Evolutionary conservation across 1,140 invertebrate species (phyloP).

Genomic region (Papilio polyxenes): DNA sequence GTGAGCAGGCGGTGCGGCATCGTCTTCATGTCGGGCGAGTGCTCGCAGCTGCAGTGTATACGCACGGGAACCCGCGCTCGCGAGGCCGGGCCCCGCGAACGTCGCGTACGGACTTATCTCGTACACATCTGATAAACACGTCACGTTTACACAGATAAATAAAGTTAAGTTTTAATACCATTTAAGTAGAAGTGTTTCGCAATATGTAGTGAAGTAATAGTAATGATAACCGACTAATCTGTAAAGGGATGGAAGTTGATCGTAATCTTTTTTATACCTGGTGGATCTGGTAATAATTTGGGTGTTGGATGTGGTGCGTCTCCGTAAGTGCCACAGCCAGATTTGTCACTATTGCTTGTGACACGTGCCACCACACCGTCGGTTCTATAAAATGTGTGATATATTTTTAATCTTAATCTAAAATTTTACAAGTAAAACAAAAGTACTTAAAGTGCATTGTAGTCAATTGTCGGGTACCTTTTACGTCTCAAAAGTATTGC

Average conservation of each 20-base stretch:
- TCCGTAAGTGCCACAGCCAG: constrained; percentile 66
- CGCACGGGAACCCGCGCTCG: constrained; percentile 59
- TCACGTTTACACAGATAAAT: neutral
- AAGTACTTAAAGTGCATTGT: neutral
- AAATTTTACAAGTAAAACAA: neutral
- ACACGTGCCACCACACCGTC: constrained; percentile 66
- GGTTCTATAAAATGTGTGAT: constrained; percentile 45
- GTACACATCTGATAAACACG: constrained; percentile 60
- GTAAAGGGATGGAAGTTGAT: constrained; percentile 32
- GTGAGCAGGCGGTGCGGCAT: constrained; percentile 65
- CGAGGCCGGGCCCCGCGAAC: constrained; percentile 59
- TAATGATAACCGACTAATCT: neutral
- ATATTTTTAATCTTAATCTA: neutral
- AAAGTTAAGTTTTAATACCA: neutral
- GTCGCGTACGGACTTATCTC: constrained; percentile 78
- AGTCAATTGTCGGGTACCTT: constrained; percentile 51
- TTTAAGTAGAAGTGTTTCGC: neutral
- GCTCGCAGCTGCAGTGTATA: constrained; percentile 73
- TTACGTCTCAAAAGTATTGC: constrained; percentile 72
- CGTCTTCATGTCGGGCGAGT: constrained; percentile 71
- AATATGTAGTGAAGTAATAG: neutral
- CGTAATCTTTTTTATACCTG: constrained; percentile 52
- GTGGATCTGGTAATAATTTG: constrained; percentile 71
- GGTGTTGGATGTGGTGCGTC: constrained; percentile 71
- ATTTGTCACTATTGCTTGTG: constrained; percentile 65